Evolutionary conservation across 2,113 vertebrate species (phyloP).

Genomic region (Stegastes partitus): DNA sequence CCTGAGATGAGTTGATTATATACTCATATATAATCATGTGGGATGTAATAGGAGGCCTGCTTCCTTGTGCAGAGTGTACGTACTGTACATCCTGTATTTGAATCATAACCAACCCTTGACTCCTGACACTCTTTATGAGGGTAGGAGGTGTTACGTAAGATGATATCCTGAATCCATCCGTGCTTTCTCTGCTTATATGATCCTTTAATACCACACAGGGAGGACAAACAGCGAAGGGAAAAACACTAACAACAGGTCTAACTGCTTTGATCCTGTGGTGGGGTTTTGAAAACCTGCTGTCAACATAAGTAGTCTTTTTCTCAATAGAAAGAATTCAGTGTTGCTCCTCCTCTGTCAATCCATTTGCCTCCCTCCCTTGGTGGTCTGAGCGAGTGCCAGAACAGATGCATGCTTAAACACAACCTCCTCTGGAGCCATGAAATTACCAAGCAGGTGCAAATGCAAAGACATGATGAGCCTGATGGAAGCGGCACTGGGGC

Average conservation of each 20-base stretch:
- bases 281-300: no score
- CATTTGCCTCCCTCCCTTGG: neutral
- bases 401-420: neutral
- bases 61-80: neutral
- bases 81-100: neutral
- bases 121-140: neutral
- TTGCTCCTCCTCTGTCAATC: neutral
- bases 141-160: neutral
- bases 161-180: neutral
- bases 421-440: neutral
- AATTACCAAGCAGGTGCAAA: conserved; percentile 39
- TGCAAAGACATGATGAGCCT: neutral
- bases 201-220: no score
- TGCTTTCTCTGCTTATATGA: neutral
- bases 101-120: neutral
- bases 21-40: neutral
- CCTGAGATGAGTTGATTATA: neutral
- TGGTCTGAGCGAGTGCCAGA: neutral
- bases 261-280: no score
- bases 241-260: neutral
- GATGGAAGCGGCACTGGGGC: neutral
- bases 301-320: no score
- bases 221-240: no score
- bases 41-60: neutral
- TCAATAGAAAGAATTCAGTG: neutral